These are phyloP conservation scores for Megalopta genalis DNA, from an alignment of 1,140 invertebrate species.

Conservation along the genomic window DNA sequence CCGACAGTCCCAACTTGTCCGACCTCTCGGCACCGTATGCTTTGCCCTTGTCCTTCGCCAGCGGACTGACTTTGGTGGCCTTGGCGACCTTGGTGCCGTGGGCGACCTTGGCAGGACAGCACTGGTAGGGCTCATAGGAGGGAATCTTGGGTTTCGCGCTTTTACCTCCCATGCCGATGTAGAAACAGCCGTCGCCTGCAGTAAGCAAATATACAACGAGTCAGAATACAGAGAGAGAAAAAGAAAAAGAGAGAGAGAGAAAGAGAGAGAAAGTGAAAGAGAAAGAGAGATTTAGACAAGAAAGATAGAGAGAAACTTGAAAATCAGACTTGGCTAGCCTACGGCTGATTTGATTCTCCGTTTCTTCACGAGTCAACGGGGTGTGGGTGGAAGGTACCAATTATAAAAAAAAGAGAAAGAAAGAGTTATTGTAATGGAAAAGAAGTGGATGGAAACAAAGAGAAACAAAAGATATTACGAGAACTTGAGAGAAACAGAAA, in stretches of 20 bases:
- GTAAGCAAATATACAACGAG: constrained; percentile 79
- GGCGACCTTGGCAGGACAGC: constrained; percentile 91
- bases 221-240: constrained; percentile 72
- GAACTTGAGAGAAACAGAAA: constrained; percentile 3
- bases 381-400: background rate
- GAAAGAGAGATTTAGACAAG: constrained; percentile 32
- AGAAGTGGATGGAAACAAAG: constrained; percentile 13
- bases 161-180: constrained; percentile 94
- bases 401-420: too few relatives aligned
- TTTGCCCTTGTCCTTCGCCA: constrained; percentile 65
- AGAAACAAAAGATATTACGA: constrained; percentile 16
- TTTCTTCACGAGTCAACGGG: constrained; percentile 62
- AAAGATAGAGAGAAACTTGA: constrained; percentile 28
- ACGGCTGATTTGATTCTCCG: constrained; percentile 21
- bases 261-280: constrained; percentile 29
- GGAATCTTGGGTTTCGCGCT: constrained; percentile 85
- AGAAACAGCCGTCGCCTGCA: constrained; percentile 96
- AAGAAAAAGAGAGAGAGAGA: constrained; percentile 28
- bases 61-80: constrained; percentile 83
- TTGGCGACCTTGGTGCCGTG: constrained; percentile 86
- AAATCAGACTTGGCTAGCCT: constrained; percentile 61
- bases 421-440: background rate
- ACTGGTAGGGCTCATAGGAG: constrained; percentile 93
- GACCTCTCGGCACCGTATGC: constrained; percentile 58
- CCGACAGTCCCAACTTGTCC: constrained; percentile 67